Evolutionary conservation across 2,888 invertebrate species (phyloP).

Genomic region (Dinocampus coccinellae): DNA sequence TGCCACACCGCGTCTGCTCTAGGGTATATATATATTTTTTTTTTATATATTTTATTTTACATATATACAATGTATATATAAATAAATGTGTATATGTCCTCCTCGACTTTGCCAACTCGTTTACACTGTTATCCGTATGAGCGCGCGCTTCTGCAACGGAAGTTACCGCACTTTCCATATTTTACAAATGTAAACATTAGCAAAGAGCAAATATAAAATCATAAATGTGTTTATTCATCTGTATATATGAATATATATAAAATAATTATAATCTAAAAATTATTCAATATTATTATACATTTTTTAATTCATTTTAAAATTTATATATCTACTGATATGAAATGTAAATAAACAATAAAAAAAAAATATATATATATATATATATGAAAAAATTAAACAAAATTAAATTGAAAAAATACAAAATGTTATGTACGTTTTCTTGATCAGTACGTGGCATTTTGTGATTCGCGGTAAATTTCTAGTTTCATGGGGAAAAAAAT

Average conservation of each 20-base stretch:
- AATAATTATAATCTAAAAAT: background rate
- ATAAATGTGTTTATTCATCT: conserved; percentile 10
- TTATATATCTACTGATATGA: too few relatives aligned
- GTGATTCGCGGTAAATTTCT: conserved; percentile 57
- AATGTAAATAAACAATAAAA: too few relatives aligned
- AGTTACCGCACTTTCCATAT: background rate
- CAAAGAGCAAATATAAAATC: conserved; percentile 4
- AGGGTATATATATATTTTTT: too few relatives aligned
- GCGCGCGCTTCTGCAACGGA: conserved; percentile 2
- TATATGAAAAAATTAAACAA: background rate
- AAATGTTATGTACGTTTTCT: conserved; percentile 37
- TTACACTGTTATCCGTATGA: conserved; percentile 48
- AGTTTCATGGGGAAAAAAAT: conserved; percentile 56
- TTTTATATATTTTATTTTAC: too few relatives aligned
- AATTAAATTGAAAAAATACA: conserved; percentile 16
- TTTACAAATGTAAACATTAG: background rate
- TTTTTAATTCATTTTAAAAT: background rate
- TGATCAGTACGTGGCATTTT: conserved; percentile 54
- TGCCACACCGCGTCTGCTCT: conserved; percentile 46
- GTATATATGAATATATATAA: background rate
- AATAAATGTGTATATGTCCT: conserved; percentile 39
- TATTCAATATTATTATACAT: background rate
- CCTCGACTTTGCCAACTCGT: conserved; percentile 59
- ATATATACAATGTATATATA: conserved; percentile 31
- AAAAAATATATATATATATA: too few relatives aligned